phyloP scores from a whole-genome alignment of 2,888 invertebrate species.

The Xiphydria camelus region DNA sequence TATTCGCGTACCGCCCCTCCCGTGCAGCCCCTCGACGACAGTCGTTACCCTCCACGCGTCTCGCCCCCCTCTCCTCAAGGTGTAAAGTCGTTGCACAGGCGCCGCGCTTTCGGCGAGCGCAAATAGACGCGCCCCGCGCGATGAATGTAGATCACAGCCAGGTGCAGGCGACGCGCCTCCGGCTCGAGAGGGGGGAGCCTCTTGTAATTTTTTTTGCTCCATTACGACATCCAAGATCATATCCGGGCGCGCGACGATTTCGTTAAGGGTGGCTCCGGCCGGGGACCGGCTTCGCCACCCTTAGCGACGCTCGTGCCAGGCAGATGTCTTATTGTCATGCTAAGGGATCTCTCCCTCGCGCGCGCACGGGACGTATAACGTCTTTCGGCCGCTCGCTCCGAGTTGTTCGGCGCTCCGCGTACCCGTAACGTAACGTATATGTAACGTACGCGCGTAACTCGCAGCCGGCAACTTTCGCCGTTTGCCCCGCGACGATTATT shows the following conservation, averaged over 20 bases:
- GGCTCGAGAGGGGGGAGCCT: neutral
- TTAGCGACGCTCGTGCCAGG: conserved; percentile 44
- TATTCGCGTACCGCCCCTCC: neutral
- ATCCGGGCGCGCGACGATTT: conserved; percentile 25
- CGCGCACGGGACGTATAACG: conserved; percentile 44
- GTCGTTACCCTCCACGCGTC: neutral
- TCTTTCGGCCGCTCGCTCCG: conserved; percentile 36
- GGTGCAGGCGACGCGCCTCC: neutral
- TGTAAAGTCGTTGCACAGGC: neutral
- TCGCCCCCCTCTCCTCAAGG: neutral
- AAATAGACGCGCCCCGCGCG: too few relatives aligned
- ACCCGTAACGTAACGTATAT: conserved; percentile 1
- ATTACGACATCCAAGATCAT: conserved; percentile 37
- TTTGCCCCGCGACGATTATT: neutral
- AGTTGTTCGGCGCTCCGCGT: conserved; percentile 7
- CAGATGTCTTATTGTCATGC: conserved; percentile 56
- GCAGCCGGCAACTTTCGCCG: neutral
- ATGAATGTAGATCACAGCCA: too few relatives aligned
- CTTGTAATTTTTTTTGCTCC: conserved; percentile 18
- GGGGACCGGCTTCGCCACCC: conserved; percentile 22
- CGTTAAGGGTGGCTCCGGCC: conserved; percentile 33
- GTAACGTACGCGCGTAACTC: neutral
- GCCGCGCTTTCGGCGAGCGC: neutral
- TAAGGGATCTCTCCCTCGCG: conserved; percentile 43
- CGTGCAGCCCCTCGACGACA: neutral